Base-by-base conservation (phyloP, 2,113 vertebrate genomes). In the Grammatotria lemairii region DNA sequence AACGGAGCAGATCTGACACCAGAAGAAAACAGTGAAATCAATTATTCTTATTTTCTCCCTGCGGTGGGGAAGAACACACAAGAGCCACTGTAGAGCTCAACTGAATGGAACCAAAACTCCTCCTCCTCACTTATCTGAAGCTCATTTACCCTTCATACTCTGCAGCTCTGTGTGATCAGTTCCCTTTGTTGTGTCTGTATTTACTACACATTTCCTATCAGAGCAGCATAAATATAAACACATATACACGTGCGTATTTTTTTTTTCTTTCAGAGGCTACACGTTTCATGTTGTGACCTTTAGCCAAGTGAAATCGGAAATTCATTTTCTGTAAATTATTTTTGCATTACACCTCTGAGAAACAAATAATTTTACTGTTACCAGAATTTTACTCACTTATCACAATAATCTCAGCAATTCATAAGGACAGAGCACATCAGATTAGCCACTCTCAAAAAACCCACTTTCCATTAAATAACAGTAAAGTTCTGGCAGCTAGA, bases 1-100 rank as follows among this genome's bases (percentile, higher is more conserved):
- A 95, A 92, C 38, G 12, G 57, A 53, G 80, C 75, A 86, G 54
- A 91, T 93, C 89, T 92, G 89, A 90, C 93, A 90, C 87, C 91
- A 49, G 57, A 89, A 85, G 82, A 91, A 94, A 96, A 95, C 70
- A 65, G 49, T 81, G 95, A 94, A 97, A 97, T 97, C 91, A 94
- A 63, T 96, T 96, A 95, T 96, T 95, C 82, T 38, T 93, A 95
- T 95, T 94, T 95, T 85, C 78, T 83, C n/a, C 49, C 88, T 80
- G 80, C 84, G 80, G 78, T 91, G 73, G 60, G 40, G 31, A 90
- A 93, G 93, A 57, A 70, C 38, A 91, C 89, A 94, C 84, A 89
- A 94, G 90, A 95, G 83, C 58, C 14, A 23, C 68, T 88, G 82
- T 75, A 78, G 84, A 82, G 84, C 81, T 87, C 88, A 81, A 45